Base-by-base conservation (phyloP, 2,113 vertebrate species). In the Sebastes fasciatus region DNA sequence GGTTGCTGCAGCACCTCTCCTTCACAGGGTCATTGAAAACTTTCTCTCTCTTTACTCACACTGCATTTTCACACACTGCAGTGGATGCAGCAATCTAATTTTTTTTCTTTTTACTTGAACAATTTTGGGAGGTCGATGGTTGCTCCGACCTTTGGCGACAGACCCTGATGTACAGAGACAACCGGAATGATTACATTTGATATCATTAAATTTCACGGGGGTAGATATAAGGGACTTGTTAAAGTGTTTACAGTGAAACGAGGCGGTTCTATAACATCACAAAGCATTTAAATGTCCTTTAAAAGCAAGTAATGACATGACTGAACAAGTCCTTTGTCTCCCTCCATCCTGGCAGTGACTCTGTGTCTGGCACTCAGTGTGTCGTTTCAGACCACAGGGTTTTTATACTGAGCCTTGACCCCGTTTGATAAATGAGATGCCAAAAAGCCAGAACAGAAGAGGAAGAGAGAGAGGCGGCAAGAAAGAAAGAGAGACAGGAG, bases 401-500 rank as follows among this genome's bases (percentile, higher is more conserved):
- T 80, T 82, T 83, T 73, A 69, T 62, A 79, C 68, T 63, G 80
- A 80, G 83, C 26, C 45, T 58, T 86, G 80, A 86, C 79, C 74
- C 62, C 5, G 26, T 83, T 82, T 87, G 84, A 90, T 81, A 75
- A 91, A 90, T 82, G 67, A 86, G 61, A 80, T 87, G 80, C 74
- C 86, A 89, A 83, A 84, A 76, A 84, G 55, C 45, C 67, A 73
- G 73, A 86, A 85, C 26, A 74, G 73, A 68, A 19, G 60, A 71
- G 52, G 48, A 63, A 82, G 48, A 80, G 55, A 71, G 8, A 48
- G 66, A 72, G 62, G 72, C 26, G 43, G 48, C 6, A 46, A 46
- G 72, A 63, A 26, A 66, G 43, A 46, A 26, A 12, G 42, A 58
- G 12, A 16, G 57, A 79, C 3, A 52, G 49, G 34, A n/a, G n/a